These are phyloP conservation scores for Petrosia ficiformis DNA, from an alignment of 37 sponge, comb jelly and placozoan species.

Conservation along the genomic window DNA sequence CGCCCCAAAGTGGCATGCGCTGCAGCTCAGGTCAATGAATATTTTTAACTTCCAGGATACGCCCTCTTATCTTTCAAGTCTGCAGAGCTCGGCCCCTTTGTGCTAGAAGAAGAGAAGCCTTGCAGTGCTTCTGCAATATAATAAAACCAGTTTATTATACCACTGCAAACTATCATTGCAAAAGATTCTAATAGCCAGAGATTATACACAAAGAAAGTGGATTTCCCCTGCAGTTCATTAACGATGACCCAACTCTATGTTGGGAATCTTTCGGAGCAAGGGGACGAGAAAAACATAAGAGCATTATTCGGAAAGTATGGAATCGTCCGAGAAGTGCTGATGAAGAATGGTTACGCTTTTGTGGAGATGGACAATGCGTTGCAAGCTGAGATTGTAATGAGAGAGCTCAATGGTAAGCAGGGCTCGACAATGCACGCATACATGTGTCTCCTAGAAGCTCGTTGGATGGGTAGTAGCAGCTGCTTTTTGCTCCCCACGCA, in stretches of 20 bases:
- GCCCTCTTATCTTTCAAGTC: no score
- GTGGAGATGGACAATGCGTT: slow-evolving; percentile 69
- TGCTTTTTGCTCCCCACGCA: neutral
- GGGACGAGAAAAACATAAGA: slow-evolving; percentile 70
- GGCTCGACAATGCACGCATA: neutral
- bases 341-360: slow-evolving; percentile 92
- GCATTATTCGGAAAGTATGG: slow-evolving; percentile 78
- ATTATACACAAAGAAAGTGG: no score
- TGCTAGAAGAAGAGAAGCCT: no score
- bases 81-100: no score
- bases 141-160: no score
- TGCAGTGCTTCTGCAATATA: no score
- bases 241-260: slow-evolving; percentile 89
- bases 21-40: no score
- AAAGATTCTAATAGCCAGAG: no score
- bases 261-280: slow-evolving; percentile 83
- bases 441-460: neutral
- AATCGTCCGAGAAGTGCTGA: slow-evolving; percentile 63
- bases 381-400: slow-evolving; percentile 61
- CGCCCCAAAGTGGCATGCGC: no score
- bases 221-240: no score
- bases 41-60: no score
- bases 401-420: slow-evolving; percentile 75
- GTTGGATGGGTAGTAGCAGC: neutral
- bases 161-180: no score